Evolutionary conservation across 2,113 vertebrate species (phyloP), one percentile per base, ranked within the genome.

Genomic region (Baryphthengus martii): DNA sequence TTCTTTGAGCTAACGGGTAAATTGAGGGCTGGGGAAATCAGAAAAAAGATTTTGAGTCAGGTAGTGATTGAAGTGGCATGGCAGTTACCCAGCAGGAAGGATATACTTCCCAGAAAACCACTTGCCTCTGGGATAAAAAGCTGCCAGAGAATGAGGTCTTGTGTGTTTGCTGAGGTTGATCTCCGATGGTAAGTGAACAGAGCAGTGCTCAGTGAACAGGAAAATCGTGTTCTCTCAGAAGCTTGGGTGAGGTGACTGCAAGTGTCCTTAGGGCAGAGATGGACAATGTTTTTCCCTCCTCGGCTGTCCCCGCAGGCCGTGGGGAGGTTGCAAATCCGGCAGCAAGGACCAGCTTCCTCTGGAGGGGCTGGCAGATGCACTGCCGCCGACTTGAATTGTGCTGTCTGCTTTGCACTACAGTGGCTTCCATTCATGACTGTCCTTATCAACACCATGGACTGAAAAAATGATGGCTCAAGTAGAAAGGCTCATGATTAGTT

Each of bases 41-140:
- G 73, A 17, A 20, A 68, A 50, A 83, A 42, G 37, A 24, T 61
- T 83, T 87, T 78, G 68, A 71, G 58, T 85, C 71, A 61, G 67
- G 44, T 77, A 63, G 62, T 33, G 76, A 63, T 79, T 77, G 87
- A 82, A 49, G 26, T 79, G 31, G 76, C 2, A 0, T 88, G 91
- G 85, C 85, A 94, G 35, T 59, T 87, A 29, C 65, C 68, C 84
- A 91, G 70, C 93, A 90, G 94, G 85, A 87, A 91, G 81, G 73
- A 79, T 89, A 29, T 31, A 10, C 71, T 90, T 67, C 40, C 84
- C 58, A 55, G 66, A 7, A 56, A 85, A 66, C 16, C 74, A 23
- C 39, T 83, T 74, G 61, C 79, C 53, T 53, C 50, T 56, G 89
- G 88, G 72, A 71, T 78, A 31, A 81, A 62, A 80, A 55, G 53